Conservation (phyloP, 2,797 vertebrate species). For the Pantherophis vulpinus region DNA sequence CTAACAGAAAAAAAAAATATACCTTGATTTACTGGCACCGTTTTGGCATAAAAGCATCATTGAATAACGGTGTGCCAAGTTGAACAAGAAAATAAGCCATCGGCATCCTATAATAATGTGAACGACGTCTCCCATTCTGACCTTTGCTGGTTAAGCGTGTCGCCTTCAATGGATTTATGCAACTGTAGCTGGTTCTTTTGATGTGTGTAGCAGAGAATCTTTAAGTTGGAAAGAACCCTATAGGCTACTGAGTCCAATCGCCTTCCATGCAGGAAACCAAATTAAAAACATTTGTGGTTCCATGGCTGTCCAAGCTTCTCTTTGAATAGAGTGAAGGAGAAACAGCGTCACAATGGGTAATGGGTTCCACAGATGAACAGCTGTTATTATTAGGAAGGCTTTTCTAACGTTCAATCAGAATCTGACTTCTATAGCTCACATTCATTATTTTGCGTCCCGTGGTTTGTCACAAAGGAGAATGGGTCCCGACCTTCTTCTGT, state of each 20-base stretch:
- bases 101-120: not conserved
- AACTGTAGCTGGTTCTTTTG: not conserved
- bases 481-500: not conserved
- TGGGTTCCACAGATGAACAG: not conserved
- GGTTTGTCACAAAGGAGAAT: not conserved
- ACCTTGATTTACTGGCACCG: not conserved
- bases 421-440: not conserved
- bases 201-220: not conserved
- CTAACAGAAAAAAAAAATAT: not conserved
- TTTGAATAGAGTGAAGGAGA: not conserved
- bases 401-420: not conserved
- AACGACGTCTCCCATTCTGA: not conserved
- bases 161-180: not conserved
- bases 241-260: not conserved
- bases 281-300: not conserved
- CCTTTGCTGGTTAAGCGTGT: not conserved
- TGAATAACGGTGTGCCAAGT: not conserved
- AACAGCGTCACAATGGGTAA: not conserved
- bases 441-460: not conserved
- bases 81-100: not conserved
- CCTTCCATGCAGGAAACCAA: not conserved
- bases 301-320: not conserved
- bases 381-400: not conserved
- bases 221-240: not conserved
- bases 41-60: not conserved